Base-by-base conservation (phyloP, 2,797 vertebrate species). In the Ctenopoma multispine region DNA sequence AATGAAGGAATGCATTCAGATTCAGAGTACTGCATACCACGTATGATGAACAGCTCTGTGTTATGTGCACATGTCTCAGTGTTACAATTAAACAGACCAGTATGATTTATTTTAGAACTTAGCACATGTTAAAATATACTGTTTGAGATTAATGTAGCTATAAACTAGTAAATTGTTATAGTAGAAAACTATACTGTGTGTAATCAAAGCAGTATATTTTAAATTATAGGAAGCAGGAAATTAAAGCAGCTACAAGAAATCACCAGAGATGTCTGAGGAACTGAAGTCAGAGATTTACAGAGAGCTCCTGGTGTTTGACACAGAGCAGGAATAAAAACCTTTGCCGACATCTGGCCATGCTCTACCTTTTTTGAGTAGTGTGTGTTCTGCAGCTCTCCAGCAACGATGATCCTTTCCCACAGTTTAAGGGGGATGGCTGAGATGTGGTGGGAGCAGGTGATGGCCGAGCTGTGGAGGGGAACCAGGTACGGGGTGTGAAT, bases 401-500 rank as follows among this genome's bases (percentile, higher is more conserved):
- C 96, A 0, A 94, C 89, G 0, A 95, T 91, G 69, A 99, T 81
- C 48, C 96, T 90, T 84, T 99, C 98, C 98, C 97, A 99, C 27
- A 99, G 94, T 83, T 99, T 99, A 59, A 99, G 92, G 0, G 98
- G 97, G 72, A 99, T 97, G 88, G 96, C 94, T 60, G 98, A 99
- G 80, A 98, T 94, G 0, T 99, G 98, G 84, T 99, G 96, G 3
- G 98, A 99, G 88, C 98, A 99, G 69, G 98, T 99, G 90, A 99
- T 99, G 77, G 98, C 98, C 0, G 98, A 99, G 78, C 97, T 98
- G 91, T 99, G 98, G 31, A 99, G 95, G 9, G 98, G 97, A 15
- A 96, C 96, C 91, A 99, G 93, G 92, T 99, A 99, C 0, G 98
- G 98, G 0, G 95, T 96, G 85, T 97, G 97, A 46, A 99, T 94